Evolutionary conservation across 1,140 invertebrate species (phyloP), one percentile per base, ranked within the genome.

Genomic region (Epicauta chinensis): DNA sequence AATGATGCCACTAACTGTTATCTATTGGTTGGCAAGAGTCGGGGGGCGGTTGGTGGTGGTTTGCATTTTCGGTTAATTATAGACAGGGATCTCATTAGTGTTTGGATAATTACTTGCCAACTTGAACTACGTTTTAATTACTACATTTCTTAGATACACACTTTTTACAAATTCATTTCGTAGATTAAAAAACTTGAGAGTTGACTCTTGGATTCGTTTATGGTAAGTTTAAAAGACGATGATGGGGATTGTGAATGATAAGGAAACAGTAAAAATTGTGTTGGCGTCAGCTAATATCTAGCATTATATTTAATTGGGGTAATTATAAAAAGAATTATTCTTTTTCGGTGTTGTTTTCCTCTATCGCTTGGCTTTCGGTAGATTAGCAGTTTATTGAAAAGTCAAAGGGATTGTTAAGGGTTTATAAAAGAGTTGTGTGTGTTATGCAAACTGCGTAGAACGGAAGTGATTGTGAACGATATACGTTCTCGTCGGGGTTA

Each of bases 51-150:
- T 23, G 23, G 23, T 23, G 23, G 23, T 23, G 23, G 23, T 23
- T 23, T 23, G 23, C 23, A 23, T 23, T 23, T 52, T 16, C 47
- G 52, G 56, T 58, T 58, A 58, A 58, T 58, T 58, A 58, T 58
- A 50, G 52, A 49, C 56, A 37, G 35, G 42, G 47, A 58, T 57
- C 55, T 57, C 55, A 57, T 57, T 57, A 57, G 55, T 57, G 50
- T 49, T 46, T 44, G 41, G 49, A 47, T 41, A 46, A 52, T 49
- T 44, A 53, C 40, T 43, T 51, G 39, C 50, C 43, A 53, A 48
- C 42, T 53, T 57, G 43, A 53, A 50, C 50, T 57, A 57, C 55
- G 39, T 51, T 57, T 57, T 57, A 57, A 57, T 57, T 57, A 53
- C 55, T 45, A 52, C 45, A 53, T 57, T 53, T 57, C 55, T 57